Evolutionary conservation across 2,888 invertebrate genomes (phyloP), one percentile per base, ranked within the genome.

Genomic region (Flexamia atlantica): DNA sequence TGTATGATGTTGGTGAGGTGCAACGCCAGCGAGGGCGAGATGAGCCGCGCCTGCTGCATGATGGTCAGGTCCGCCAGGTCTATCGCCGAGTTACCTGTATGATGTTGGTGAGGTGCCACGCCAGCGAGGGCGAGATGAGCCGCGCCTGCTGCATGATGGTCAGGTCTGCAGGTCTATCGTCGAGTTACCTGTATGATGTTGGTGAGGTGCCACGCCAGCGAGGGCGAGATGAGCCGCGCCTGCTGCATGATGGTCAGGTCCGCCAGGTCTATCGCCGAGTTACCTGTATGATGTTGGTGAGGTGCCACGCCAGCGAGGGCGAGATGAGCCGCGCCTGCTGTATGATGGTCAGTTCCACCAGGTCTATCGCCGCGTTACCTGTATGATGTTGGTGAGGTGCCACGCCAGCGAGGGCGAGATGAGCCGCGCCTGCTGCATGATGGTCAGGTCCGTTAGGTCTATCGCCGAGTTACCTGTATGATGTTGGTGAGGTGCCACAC

Each of bases 141-240:
- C 36, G 36, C 14, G 4, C 4, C 36, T 36, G 36, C 9, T 7
- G 5, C 5, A 36, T 36, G 36, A 7, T 46, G 36, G 36, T 36
- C 5, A 36, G 36, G 36, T 36, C 9, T 36, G 9, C 36, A 7
- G 36, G 36, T 36, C 36, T 9, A 36, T 9, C 9, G 9, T 36
- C 12, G 3, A 14, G 60, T 25, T 60, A 88, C 87, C 87, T 88
- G 88, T 12, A 87, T 85, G 72, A 87, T 83, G 83, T 87, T 87
- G 28, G 87, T 85, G 1, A 88, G 76, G 81, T 88, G 88, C 87
- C 87, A 87, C 25, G 87, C 87, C 42, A 86, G 46, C 0, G 86
- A 86, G 7, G 87, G 87, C 12, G 87, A 87, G 14, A 86, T 84
- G 25, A 88, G 82, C 60, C 86, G 82, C 5, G 88, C 88, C 79